These are phyloP conservation scores for Neodiprion fabricii DNA, from an alignment of 1,140 invertebrate species.

Conservation along the genomic window DNA sequence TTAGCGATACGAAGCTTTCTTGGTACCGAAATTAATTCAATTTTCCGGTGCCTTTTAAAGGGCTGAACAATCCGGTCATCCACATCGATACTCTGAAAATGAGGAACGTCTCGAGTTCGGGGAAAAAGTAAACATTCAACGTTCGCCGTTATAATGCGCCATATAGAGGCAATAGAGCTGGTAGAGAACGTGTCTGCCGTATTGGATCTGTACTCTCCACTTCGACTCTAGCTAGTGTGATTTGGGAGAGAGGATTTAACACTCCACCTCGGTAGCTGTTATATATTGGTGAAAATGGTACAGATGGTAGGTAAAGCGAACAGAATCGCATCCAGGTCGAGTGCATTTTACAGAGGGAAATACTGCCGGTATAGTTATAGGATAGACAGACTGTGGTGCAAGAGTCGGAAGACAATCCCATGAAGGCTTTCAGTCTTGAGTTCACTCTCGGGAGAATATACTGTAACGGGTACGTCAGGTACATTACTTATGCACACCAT, in stretches of 20 bases:
- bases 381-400: background rate
- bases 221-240: background rate
- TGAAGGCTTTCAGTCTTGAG: background rate
- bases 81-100: background rate
- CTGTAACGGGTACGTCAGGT: background rate
- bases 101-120: background rate
- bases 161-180: too few species aligned
- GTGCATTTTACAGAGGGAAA: background rate
- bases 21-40: conserved; percentile 39
- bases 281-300: too few species aligned
- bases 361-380: too few species aligned
- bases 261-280: too few species aligned
- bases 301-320: background rate
- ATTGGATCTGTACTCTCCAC: too few species aligned
- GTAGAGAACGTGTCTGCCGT: too few species aligned
- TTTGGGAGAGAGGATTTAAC: background rate
- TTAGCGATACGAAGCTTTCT: conserved; percentile 32
- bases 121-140: background rate
- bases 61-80: background rate
- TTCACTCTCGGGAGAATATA: background rate
- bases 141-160: background rate
- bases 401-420: background rate
- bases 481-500: conserved; percentile 2
- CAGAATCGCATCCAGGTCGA: background rate
- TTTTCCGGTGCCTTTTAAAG: conserved; percentile 20